A percentile compares a stretch with the other conserved stretches of the same genome.
phyloP scores from a whole-genome alignment of 23 tunicate genomes.

The Corella eumyota region DNA sequence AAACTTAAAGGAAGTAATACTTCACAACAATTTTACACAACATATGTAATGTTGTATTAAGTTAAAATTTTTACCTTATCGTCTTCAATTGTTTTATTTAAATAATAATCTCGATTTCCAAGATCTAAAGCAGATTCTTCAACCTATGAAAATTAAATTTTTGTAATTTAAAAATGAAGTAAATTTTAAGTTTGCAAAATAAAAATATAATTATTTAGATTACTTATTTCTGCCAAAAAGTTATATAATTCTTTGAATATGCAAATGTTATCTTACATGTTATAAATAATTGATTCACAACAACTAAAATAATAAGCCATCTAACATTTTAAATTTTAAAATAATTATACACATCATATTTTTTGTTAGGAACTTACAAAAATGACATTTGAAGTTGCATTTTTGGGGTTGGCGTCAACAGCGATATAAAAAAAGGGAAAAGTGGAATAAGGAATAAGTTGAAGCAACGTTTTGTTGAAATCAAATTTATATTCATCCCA shows the following conservation, averaged over 20 bases:
- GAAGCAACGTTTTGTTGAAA: constrained; percentile 13
- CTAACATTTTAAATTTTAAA: too few relatives aligned
- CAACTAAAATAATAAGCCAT: too few relatives aligned
- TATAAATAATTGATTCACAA: too few relatives aligned
- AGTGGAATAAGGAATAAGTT: background rate
- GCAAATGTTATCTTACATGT: too few relatives aligned
- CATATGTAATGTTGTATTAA: background rate
- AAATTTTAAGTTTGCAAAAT: background rate
- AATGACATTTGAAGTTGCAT: constrained; percentile 26
- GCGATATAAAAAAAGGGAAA: constrained; percentile 35
- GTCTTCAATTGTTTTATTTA: constrained; percentile 47
- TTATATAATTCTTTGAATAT: too few relatives aligned
- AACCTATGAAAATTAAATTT: too few relatives aligned
- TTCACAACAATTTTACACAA: too few relatives aligned
- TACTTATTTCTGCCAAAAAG: too few relatives aligned
- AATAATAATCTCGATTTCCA: constrained; percentile 32
- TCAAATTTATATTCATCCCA: constrained; percentile 43
- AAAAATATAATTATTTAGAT: background rate
- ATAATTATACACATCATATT: too few relatives aligned
- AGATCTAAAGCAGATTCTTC: constrained; percentile 19
- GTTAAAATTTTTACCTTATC: constrained; percentile 45
- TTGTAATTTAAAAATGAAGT: too few relatives aligned
- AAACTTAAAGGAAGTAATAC: too few relatives aligned
- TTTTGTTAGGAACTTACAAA: too few relatives aligned
- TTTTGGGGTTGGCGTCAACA: constrained; percentile 33